Evolutionary conservation across 1,140 invertebrate genomes (phyloP).

Genomic region (Aphis gossypii): DNA sequence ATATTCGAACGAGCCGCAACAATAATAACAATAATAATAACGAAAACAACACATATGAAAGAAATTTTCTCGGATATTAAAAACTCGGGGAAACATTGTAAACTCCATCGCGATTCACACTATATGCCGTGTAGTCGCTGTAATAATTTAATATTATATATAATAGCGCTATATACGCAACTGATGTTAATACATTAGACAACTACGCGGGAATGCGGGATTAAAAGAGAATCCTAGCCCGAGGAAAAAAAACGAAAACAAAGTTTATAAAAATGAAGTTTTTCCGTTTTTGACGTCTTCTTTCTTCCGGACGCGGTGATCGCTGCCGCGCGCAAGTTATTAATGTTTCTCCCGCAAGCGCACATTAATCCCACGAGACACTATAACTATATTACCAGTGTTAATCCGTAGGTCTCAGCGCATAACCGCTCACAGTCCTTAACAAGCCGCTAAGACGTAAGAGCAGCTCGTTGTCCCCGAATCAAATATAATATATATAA

Average conservation of each 20-base stretch:
- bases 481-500: background rate
- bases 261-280: conserved; percentile 23
- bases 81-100: background rate
- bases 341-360: background rate
- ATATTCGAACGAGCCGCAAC: background rate
- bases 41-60: background rate
- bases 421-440: background rate
- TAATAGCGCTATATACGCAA: background rate
- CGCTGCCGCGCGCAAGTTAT: background rate
- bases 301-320: background rate
- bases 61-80: background rate
- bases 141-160: background rate
- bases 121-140: no score
- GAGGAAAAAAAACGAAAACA: background rate
- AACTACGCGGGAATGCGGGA: background rate
- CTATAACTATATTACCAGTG: background rate
- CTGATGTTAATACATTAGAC: background rate
- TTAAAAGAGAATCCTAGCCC: background rate
- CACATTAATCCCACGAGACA: conserved; percentile 16
- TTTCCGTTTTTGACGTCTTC: background rate
- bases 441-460: background rate
- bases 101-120: background rate
- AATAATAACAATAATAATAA: background rate
- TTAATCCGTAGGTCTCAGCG: background rate
- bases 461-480: no score